phyloP scores from a whole-genome alignment of 2,888 invertebrate species.

The Pyrochroa serraticornis region DNA sequence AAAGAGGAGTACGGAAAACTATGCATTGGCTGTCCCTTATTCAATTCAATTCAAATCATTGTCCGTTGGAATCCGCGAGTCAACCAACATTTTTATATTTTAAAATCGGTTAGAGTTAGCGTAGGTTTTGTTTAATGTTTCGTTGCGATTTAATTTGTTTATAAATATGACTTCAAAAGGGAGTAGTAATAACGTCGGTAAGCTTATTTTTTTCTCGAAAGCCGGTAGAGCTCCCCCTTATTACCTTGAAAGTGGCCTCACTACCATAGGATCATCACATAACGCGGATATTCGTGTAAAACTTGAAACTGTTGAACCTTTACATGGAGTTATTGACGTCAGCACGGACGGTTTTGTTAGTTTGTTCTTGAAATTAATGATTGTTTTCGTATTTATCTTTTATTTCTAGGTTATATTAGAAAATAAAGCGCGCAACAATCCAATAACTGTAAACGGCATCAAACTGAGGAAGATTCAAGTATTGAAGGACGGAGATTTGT shows the following conservation, averaged over 20 bases:
- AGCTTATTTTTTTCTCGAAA: too few species aligned
- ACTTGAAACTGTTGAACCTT: background rate
- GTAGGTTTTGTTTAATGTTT: too few species aligned
- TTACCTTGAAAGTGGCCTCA: constrained; percentile 28
- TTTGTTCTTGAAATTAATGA: background rate
- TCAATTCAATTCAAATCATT: too few species aligned
- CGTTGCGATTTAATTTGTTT: too few species aligned
- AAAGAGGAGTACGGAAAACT: too few species aligned
- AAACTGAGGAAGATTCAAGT: constrained; percentile 1
- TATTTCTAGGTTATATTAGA: background rate
- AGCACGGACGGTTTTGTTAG: background rate
- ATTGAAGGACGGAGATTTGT: background rate
- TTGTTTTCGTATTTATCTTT: background rate
- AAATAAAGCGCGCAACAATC: background rate
- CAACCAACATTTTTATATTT: too few species aligned
- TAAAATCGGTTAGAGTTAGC: too few species aligned
- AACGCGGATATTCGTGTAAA: constrained; percentile 39
- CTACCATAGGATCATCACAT: constrained; percentile 33
- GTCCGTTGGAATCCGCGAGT: too few species aligned
- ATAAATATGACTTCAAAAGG: too few species aligned
- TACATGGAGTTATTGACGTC: background rate
- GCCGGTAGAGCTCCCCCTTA: constrained; percentile 6
- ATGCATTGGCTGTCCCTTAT: too few species aligned
- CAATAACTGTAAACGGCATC: background rate
- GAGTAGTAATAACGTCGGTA: too few species aligned